phyloP scores from a whole-genome alignment of 1,140 invertebrate species.

The Hylyphantes graminicola region DNA sequence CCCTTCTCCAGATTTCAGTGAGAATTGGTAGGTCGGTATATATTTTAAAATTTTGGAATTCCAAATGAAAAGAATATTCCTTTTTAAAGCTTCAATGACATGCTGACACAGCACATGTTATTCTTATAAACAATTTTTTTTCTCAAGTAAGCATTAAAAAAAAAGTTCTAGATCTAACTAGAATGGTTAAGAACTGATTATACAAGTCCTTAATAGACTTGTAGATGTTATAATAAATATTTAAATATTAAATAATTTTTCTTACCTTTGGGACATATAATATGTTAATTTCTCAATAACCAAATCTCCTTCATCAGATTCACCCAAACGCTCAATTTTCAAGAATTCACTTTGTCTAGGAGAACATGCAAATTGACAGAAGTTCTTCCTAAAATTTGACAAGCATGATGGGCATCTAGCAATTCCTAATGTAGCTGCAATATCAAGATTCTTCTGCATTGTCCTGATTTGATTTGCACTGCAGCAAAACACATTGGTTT shows the following conservation, averaged over 20 bases:
- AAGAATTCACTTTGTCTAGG: conserved; percentile 62
- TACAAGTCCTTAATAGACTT: too few relatives aligned
- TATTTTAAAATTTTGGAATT: too few relatives aligned
- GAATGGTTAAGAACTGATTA: too few relatives aligned
- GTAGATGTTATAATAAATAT: not conserved
- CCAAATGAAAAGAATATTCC: too few relatives aligned
- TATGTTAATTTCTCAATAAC: conserved; percentile 50
- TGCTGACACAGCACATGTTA: too few relatives aligned
- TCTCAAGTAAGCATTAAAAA: too few relatives aligned
- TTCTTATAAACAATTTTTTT: too few relatives aligned
- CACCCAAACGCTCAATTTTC: conserved; percentile 40
- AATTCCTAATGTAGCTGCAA: conserved; percentile 56
- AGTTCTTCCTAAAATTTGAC: conserved; percentile 61
- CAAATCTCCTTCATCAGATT: conserved; percentile 36
- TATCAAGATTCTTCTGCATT: conserved; percentile 8
- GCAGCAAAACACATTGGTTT: conserved; percentile 44
- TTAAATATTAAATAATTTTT: not conserved
- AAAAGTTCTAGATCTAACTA: too few relatives aligned
- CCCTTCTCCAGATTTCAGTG: too few relatives aligned
- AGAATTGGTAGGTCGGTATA: too few relatives aligned
- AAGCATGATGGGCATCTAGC: conserved; percentile 63
- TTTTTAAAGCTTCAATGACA: too few relatives aligned
- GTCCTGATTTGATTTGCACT: conserved; percentile 20
- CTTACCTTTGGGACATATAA: conserved; percentile 51
- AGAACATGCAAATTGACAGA: conserved; percentile 63